phyloP scores from a whole-genome alignment of 2,888 invertebrate genomes.

The Sabatieria punctata region DNA sequence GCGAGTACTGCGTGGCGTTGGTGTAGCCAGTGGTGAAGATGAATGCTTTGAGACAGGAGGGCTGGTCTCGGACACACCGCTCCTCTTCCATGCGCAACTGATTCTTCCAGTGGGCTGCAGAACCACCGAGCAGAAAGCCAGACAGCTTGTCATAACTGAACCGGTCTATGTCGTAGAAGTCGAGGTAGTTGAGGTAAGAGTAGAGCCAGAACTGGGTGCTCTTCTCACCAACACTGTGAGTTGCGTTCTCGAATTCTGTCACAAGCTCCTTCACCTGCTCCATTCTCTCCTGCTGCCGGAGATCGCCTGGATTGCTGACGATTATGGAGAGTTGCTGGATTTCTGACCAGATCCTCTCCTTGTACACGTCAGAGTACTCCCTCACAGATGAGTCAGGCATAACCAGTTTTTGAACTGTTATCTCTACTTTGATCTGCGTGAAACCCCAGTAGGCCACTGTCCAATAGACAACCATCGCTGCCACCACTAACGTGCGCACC shows the following conservation, averaged over 20 bases:
- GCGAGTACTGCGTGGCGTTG: background rate
- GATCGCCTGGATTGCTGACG: conserved; percentile 26
- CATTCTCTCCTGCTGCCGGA: conserved; percentile 3
- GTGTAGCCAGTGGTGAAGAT: conserved; percentile 1
- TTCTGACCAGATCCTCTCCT: conserved; percentile 27
- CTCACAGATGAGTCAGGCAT: conserved; percentile 28
- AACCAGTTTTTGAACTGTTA: conserved; percentile 28
- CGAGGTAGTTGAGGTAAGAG: background rate
- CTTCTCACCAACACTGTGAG: background rate
- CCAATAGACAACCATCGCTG: background rate
- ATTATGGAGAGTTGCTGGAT: conserved; percentile 27
- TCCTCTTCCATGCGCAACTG: too few relatives aligned
- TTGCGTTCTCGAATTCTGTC: background rate
- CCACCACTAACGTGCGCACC: background rate
- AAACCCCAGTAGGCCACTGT: background rate
- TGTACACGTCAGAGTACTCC: conserved; percentile 23
- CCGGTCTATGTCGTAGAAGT: background rate
- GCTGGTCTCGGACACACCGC: too few relatives aligned
- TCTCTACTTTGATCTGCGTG: conserved; percentile 15
- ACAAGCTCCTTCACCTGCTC: background rate
- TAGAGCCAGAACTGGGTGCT: background rate
- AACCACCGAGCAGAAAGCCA: too few relatives aligned
- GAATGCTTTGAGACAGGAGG: too few relatives aligned
- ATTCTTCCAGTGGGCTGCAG: too few relatives aligned
- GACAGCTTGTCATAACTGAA: too few relatives aligned